Percentiles rank a stretch among this genome's conserved stretches.
Conservation (phyloP, 30 jellyfish, hydroid and myxozoan genomes). For the Hydractinia symbiolongicarpus region DNA sequence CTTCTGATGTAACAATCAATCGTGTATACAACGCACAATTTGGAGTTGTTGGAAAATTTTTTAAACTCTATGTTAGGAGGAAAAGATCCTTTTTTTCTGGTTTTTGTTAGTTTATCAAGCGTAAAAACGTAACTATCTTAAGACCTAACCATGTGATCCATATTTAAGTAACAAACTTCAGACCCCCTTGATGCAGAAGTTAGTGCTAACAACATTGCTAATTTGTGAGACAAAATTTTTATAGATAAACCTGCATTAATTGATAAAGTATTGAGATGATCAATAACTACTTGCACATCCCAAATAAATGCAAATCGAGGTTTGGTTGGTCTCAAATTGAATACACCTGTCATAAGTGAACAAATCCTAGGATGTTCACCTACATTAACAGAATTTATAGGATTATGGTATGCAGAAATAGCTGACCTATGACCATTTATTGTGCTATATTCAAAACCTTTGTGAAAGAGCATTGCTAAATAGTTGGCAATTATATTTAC, state of each 20-base stretch:
- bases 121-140: constrained; percentile 15
- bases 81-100: constrained; percentile 26
- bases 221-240: constrained; percentile 2
- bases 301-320: neutral
- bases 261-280: neutral
- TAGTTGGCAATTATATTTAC: constrained; percentile 4
- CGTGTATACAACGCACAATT: constrained; percentile 24
- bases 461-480: constrained; percentile 34
- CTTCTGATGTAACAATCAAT: constrained; percentile 27
- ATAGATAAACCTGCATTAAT: neutral
- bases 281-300: neutral
- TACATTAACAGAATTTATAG: constrained; percentile 28
- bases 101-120: constrained; percentile 31
- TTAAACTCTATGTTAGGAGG: constrained; percentile 29
- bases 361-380: constrained; percentile 41
- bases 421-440: constrained; percentile 41
- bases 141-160: constrained; percentile 27
- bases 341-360: constrained; percentile 2
- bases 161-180: constrained; percentile 21
- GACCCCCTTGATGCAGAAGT: constrained; percentile 26
- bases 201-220: constrained; percentile 19
- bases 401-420: constrained; percentile 34
- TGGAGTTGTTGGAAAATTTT: constrained; percentile 22
- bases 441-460: constrained; percentile 21
- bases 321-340: constrained; percentile 1